These are phyloP conservation scores for Phyllostomus hastatus DNA, from an alignment of 2,113 vertebrate genomes.

Conservation along the genomic window DNA sequence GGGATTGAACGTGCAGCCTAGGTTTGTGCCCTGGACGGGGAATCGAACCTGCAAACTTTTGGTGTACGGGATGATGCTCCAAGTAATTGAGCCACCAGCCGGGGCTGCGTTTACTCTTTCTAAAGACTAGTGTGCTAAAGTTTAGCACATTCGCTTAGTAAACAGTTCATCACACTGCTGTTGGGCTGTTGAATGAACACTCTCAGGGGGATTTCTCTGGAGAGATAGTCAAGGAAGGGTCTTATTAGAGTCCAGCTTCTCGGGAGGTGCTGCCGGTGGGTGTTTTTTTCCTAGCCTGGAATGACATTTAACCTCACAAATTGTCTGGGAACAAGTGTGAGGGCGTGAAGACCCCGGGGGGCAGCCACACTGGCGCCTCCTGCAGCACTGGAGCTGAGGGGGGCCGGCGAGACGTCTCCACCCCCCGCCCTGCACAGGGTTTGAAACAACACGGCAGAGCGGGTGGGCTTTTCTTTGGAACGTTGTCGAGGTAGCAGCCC, in stretches of 20 bases:
- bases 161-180: not conserved
- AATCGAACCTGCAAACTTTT: too few relatives aligned
- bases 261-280: not conserved
- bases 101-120: not conserved
- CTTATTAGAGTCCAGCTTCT: not conserved
- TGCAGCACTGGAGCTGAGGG: not conserved
- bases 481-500: conserved; percentile 37
- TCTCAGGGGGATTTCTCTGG: not conserved
- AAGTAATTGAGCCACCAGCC: too few relatives aligned
- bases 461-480: not conserved
- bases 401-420: fast-evolving
- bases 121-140: not conserved
- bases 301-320: not conserved
- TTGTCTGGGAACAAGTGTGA: not conserved
- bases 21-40: too few relatives aligned
- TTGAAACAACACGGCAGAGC: not conserved
- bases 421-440: not conserved
- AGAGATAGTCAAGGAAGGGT: not conserved
- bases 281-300: not conserved
- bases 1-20: too few relatives aligned
- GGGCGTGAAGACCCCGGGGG: not conserved
- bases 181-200: too few relatives aligned
- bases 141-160: too few relatives aligned
- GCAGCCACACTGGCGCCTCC: too few relatives aligned
- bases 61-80: too few relatives aligned